These are phyloP conservation scores for Falco concolor DNA, from an alignment of 2,797 vertebrate genomes.

Conservation along the genomic window DNA sequence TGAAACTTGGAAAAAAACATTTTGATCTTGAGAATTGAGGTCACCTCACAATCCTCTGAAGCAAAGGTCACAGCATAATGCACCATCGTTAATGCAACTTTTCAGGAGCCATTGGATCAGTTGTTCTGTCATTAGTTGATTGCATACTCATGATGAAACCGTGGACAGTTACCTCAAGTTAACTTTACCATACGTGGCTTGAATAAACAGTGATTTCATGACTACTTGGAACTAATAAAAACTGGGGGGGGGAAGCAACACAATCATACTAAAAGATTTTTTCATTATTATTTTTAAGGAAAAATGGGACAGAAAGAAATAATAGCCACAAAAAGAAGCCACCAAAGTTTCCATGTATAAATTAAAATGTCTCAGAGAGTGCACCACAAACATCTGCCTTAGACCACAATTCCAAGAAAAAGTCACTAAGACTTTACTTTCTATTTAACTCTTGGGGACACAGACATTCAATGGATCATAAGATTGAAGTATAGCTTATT, in stretches of 20 bases:
- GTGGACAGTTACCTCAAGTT: neutral
- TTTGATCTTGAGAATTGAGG: neutral
- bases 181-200: neutral
- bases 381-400: neutral
- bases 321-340: neutral
- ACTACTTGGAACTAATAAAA: neutral
- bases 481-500: neutral
- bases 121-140: neutral
- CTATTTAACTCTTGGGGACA: neutral
- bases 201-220: neutral
- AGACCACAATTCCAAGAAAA: neutral
- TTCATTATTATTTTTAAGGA: neutral
- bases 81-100: neutral
- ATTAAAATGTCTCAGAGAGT: neutral
- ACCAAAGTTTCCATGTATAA: neutral
- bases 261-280: neutral
- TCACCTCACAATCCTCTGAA: neutral
- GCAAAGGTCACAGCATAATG: neutral
- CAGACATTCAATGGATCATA: neutral
- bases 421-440: neutral
- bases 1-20: neutral
- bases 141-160: neutral
- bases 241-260: neutral
- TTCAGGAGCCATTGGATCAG: neutral
- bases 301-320: neutral